These are phyloP conservation scores for Tetramorium simillimum DNA, from an alignment of 1,140 invertebrate species.

Conservation along the genomic window DNA sequence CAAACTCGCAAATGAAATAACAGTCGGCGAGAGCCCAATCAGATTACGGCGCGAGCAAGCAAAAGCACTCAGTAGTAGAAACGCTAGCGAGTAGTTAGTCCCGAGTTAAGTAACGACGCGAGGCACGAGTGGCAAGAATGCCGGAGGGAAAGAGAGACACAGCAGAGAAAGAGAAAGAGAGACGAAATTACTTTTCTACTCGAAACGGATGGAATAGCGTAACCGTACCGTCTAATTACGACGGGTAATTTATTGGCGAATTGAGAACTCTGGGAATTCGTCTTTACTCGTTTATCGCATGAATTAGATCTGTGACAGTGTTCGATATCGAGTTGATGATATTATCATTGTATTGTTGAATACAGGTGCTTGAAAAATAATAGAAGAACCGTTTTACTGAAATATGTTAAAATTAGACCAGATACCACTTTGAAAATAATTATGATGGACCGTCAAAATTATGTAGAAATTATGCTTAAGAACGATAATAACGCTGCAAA, in stretches of 20 bases:
- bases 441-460: no score
- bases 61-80: slow-evolving; percentile 61
- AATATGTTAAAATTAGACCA: no score
- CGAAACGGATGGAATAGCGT: slow-evolving; percentile 6
- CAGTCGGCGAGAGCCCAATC: slow-evolving; percentile 52
- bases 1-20: slow-evolving; percentile 56
- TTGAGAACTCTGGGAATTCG: slow-evolving; percentile 31
- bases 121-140: neutral
- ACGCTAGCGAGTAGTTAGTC: slow-evolving; percentile 53
- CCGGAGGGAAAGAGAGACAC: neutral
- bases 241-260: slow-evolving; percentile 25
- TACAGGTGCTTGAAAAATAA: neutral
- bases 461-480: no score
- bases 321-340: neutral
- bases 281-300: slow-evolving; percentile 16
- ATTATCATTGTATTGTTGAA: neutral
- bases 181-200: slow-evolving; percentile 35
- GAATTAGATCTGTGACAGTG: neutral
- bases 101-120: slow-evolving; percentile 56
- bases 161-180: neutral
- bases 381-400: no score
- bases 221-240: slow-evolving; percentile 25
- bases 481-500: no score
- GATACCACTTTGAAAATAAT: no score
- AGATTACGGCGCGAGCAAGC: slow-evolving; percentile 61